Base-by-base conservation (phyloP, 2,888 invertebrate genomes). In the Ganaspis brasiliensis region DNA sequence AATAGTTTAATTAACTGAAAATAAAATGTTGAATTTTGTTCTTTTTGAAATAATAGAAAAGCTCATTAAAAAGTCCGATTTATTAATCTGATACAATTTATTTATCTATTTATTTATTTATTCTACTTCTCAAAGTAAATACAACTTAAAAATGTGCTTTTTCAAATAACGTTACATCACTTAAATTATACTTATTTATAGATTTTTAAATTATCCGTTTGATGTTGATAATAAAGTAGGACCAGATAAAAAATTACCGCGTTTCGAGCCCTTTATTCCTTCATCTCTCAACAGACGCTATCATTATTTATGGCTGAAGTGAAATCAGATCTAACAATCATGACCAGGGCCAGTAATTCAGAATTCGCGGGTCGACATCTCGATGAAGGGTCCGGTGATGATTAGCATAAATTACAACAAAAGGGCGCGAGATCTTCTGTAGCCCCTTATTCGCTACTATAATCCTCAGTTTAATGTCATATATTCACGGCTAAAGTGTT, bases 341-440 rank as follows among this genome's bases (percentile, higher is more conserved):
- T 83, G 78, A 78, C 77, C 82, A 79, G 67, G 24, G 40, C n/a
- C n/a, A 67, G 3, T n/a, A 45, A 67, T 82, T 79, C 80, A 76
- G 78, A 81, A 82, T 83, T 81, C 74, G 76, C 56, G 79, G 78
- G 79, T 79, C 81, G 83, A 82, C 79, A 80, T 81, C 77, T 78
- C 71, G 79, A 76, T 72, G 81, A 83, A 78, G 80, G 81, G 76
- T 74, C 70, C 81, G 82, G 77, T 79, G 83, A 75, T 83, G 83
- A 89, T 89, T 89, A 88, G 87, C 89, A 89, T 89, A 89, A 87
- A 88, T 89, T 89, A 88, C 59, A 79, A 77, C 73, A 80, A 74
- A 81, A 78, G 78, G 72, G 74, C 72, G 45, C 67, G 24, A 67
- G 67, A 45, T 55, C 14, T 52, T 9, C 67, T 56, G 55, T 16